A percentile compares a stretch with the other conserved stretches of the same genome.
Conservation (phyloP, 2,888 invertebrate genomes). For the Melanargia galathea region DNA sequence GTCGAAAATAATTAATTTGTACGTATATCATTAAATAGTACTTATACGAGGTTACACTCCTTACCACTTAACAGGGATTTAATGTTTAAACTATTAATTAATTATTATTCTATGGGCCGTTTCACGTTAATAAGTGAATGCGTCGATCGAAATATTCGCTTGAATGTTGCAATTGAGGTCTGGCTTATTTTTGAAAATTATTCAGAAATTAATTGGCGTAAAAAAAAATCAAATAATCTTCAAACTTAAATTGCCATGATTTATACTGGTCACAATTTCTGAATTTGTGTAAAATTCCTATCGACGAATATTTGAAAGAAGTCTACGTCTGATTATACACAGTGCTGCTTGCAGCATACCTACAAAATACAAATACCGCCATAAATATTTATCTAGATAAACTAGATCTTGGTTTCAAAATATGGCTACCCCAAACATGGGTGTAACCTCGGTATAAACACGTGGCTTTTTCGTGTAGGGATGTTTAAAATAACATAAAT, state of each 20-base stretch:
- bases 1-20: neutral
- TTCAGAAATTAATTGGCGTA: too few species aligned
- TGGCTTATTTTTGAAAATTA: too few species aligned
- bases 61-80: neutral
- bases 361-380: too few species aligned
- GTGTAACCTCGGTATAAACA: conserved; percentile 14
- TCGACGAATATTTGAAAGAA: neutral
- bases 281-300: neutral
- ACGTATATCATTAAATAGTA: neutral
- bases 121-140: neutral
- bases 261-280: neutral
- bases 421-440: conserved; percentile 1
- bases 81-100: neutral
- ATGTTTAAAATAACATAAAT: neutral
- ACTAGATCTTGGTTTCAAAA: too few species aligned
- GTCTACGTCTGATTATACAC: neutral
- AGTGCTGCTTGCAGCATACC: too few species aligned
- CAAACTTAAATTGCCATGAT: neutral
- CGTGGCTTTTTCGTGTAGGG: neutral
- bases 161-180: too few species aligned
- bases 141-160: too few species aligned
- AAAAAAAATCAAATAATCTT: neutral
- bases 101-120: neutral
- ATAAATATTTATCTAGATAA: too few species aligned
- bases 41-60: conserved; percentile 18